These are phyloP conservation scores for Onychomys torridus DNA, from an alignment of 2,797 vertebrate species.

Conservation along the genomic window DNA sequence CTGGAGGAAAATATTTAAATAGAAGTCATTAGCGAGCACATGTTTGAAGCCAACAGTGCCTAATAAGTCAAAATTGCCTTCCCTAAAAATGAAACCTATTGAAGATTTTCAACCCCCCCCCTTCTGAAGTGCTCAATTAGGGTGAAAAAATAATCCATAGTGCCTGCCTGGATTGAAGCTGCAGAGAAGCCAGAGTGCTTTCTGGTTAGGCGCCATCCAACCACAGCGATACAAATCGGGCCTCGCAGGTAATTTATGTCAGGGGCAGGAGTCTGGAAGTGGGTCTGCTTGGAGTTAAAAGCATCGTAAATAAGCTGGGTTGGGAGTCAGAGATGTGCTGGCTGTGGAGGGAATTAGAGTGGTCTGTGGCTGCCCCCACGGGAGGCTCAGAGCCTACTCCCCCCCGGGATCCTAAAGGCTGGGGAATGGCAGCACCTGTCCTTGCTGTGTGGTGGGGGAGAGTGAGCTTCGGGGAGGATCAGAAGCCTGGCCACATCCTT, in stretches of 20 bases:
- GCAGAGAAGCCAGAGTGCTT: slow-evolving; percentile 79
- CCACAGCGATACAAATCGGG: slow-evolving; percentile 81
- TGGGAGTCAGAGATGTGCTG: neutral
- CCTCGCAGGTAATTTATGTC: slow-evolving; percentile 87
- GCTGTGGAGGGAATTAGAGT: neutral
- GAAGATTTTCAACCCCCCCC: slow-evolving; percentile 72
- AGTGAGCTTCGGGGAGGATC: too few species aligned
- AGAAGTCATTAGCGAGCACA: slow-evolving; percentile 85
- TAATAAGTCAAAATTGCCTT: slow-evolving; percentile 87
- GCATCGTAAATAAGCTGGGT: slow-evolving; percentile 86
- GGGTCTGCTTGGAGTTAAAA: slow-evolving; percentile 86
- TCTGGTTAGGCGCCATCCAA: slow-evolving; percentile 83
- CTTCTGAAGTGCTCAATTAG: slow-evolving; percentile 84
- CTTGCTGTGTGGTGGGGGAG: neutral
- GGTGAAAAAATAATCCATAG: slow-evolving; percentile 65
- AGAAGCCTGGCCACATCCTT: neutral
- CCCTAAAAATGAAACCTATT: slow-evolving; percentile 79
- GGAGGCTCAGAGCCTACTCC: neutral
- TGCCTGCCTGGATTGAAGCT: slow-evolving; percentile 79
- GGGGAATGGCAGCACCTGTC: neutral
- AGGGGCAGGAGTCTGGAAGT: slow-evolving; percentile 81
- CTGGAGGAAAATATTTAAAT: slow-evolving; percentile 84
- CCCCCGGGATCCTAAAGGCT: fast-evolving
- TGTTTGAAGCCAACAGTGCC: slow-evolving; percentile 84
- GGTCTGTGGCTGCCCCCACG: neutral